A percentile compares a stretch with the other conserved stretches of the same genome.
Conservation (phyloP, 2,113 vertebrate genomes). For the Petromus typicus region DNA sequence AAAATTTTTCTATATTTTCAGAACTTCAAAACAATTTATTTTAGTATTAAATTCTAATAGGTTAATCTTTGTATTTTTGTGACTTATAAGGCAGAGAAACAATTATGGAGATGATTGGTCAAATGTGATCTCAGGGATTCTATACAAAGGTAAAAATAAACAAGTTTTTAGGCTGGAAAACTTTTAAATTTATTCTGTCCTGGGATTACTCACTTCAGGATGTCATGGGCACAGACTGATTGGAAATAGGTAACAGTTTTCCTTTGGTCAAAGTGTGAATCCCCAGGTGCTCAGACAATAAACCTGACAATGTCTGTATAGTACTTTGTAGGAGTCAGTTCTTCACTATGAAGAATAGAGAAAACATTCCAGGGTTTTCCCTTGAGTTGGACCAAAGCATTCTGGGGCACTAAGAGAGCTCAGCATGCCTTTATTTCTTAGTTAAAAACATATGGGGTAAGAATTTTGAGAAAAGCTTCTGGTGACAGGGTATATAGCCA, state of each 20-base stretch:
- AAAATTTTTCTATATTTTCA: background rate
- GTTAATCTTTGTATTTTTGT: constrained; percentile 31
- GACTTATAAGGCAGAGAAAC: background rate
- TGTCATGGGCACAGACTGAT: constrained; percentile 43
- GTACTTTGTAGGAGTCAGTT: constrained; percentile 6
- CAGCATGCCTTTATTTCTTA: constrained; percentile 60
- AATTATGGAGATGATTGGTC: background rate
- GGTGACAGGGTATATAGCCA: constrained; percentile 58
- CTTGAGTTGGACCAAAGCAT: constrained; percentile 63
- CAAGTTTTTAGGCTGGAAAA: constrained; percentile 9
- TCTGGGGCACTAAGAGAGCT: constrained; percentile 27
- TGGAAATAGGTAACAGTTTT: constrained; percentile 51
- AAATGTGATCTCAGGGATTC: constrained; percentile 53
- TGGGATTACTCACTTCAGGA: background rate
- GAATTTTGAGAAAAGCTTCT: constrained; percentile 68
- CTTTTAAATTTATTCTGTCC: background rate
- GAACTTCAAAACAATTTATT: background rate
- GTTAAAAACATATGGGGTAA: constrained; percentile 75
- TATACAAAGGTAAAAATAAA: constrained; percentile 51
- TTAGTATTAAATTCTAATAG: constrained; percentile 25
- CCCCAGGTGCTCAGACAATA: constrained; percentile 41
- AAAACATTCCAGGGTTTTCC: constrained; percentile 72
- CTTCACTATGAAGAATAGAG: constrained; percentile 46
- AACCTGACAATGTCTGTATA: constrained; percentile 25
- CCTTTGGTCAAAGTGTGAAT: constrained; percentile 54